Evolutionary conservation across 2,797 vertebrate genomes (phyloP), one percentile per base, ranked within the genome.

Genomic region (Erpetoichthys calabaricus): DNA sequence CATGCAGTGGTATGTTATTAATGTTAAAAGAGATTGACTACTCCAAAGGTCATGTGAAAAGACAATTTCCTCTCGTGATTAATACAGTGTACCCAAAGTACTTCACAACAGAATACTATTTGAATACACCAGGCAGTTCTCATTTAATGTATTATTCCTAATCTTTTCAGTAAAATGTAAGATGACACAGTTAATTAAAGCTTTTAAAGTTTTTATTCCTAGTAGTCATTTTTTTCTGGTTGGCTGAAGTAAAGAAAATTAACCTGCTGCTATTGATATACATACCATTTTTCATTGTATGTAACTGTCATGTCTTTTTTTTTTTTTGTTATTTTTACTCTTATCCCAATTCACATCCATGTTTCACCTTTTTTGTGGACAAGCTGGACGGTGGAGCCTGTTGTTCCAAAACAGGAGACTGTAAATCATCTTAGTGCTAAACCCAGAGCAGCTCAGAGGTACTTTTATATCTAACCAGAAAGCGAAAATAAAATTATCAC

Each of bases 351-450:
- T 77, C 74, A 76, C 67, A 66, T 76, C 81, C 77, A 75, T 86
- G 69, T 83, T 79, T 69, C 70, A 74, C 68, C 75, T 63, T 62
- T 67, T 61, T 68, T 79, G 70, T 73, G 77, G 81, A 80, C 80
- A 83, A 84, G 77, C 77, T 83, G 80, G 81, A 84, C 68, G 69
- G 63, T 76, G 72, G 73, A 80, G 63, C 67, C 72, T 73, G 69
- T 70, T 68, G 71, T 78, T 72, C 78, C 82, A 59, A 71, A 78
- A 79, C 84, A 86, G 76, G 79, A 86, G 67, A 85, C 71, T 81
- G 68, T 82, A 78, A 82, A 76, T 77, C 79, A 86, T 68, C 76
- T 86, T 82, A 81, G 80, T 83, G 78, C 76, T 77, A 80, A 81
- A 65, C 77, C 66, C 65, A 74, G 78, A 81, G 76, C 64, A 73